phyloP scores from a whole-genome alignment of 2,113 vertebrate genomes.

The Zonotrichia leucophrys region DNA sequence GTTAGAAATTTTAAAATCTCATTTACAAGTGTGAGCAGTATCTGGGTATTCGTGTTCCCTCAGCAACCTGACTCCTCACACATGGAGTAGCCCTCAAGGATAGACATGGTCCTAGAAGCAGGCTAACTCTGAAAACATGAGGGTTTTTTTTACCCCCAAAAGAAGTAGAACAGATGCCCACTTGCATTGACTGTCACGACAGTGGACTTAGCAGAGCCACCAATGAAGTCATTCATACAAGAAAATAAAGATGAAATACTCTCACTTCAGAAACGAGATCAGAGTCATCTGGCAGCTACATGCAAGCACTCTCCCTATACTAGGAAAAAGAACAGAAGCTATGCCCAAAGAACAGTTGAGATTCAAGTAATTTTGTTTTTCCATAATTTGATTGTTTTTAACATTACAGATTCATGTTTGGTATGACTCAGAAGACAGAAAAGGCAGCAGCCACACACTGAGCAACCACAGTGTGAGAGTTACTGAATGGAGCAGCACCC shows the following conservation, averaged over 20 bases:
- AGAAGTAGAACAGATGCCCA: not conserved
- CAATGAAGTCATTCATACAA: not conserved
- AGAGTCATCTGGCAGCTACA: not conserved
- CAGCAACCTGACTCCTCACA: not conserved
- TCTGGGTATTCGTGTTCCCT: not conserved
- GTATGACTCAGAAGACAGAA: not conserved
- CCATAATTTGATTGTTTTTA: not conserved
- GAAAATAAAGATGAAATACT: not conserved
- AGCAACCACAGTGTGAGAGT: accelerated
- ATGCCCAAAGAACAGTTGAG: not conserved
- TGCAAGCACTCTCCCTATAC: not conserved
- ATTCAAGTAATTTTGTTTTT: not conserved
- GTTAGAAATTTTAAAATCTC: not conserved
- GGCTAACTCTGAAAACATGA: not conserved
- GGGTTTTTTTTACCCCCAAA: not conserved
- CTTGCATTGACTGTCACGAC: not conserved
- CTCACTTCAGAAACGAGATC: not conserved
- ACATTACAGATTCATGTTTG: not conserved
- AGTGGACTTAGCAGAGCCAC: not conserved
- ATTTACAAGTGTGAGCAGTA: not conserved
- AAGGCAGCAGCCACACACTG: not conserved
- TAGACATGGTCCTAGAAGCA: not conserved
- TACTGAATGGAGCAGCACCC: not conserved
- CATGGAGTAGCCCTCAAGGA: not conserved
- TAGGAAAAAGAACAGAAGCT: not conserved